Evolutionary conservation across 2,113 vertebrate genomes (phyloP).

Genomic region (Gracilinanus agilis): DNA sequence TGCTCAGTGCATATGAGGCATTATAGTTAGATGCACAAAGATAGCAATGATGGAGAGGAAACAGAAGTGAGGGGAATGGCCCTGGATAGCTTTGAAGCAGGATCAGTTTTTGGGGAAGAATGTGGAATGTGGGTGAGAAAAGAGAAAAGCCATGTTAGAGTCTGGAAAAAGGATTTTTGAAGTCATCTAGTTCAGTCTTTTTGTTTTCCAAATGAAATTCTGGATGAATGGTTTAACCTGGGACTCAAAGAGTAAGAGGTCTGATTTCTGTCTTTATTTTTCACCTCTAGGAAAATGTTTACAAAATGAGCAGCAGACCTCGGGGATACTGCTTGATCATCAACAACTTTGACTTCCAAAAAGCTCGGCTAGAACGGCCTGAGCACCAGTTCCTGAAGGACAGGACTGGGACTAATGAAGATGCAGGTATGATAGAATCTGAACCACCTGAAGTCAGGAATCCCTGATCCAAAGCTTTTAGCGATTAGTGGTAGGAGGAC

Average conservation of each 20-base stretch:
- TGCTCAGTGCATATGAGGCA: neutral
- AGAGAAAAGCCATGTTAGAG: neutral
- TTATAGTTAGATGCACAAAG: neutral
- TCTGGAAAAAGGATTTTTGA: neutral
- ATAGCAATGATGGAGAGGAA: neutral
- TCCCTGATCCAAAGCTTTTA: neutral
- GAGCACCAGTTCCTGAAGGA: neutral
- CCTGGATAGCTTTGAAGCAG: neutral
- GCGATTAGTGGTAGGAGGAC: neutral
- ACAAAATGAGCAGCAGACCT: constrained; percentile 87
- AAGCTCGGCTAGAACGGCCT: constrained; percentile 58
- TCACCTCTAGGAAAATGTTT: constrained; percentile 67
- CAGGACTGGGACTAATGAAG: constrained; percentile 85
- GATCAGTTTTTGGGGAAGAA: neutral
- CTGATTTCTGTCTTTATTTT: constrained; percentile 58
- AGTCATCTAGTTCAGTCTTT: neutral
- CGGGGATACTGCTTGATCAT: constrained; percentile 91
- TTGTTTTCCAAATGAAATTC: neutral
- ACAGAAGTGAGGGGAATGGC: neutral
- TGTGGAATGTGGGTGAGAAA: neutral
- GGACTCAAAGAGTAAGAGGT: neutral
- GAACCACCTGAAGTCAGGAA: neutral
- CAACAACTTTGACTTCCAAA: constrained; percentile 88
- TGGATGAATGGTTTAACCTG: neutral
- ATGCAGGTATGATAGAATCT: constrained; percentile 84